Base-by-base conservation (phyloP, 2,888 invertebrate species). In the Andrena minutula region DNA sequence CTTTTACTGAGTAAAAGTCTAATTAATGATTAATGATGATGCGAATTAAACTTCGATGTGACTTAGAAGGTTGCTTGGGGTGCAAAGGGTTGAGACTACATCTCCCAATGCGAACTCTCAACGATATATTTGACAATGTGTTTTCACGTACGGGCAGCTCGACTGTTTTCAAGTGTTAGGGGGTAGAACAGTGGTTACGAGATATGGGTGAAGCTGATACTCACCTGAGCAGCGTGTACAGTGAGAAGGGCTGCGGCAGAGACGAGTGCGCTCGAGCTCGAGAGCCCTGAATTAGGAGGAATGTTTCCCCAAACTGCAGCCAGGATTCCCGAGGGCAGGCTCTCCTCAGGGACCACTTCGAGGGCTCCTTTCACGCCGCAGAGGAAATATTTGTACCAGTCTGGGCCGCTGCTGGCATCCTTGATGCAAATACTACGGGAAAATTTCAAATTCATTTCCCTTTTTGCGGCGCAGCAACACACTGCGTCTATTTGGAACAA, bases 211-310 rank as follows among this genome's bases (percentile, higher is more conserved):
- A 10, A 58, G 10, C 2, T 0, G 16, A 20, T 3, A 30, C 74
- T 94, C 92, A 96, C 96, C 92, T 95, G 94, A 91, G 96, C 95
- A n/a, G 96, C 95, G 88, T 96, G 94, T 71, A 97, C 94, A 75
- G 97, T 96, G 47, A 97, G 96, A 58, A 99, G 95, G 53, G 98
- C 97, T 4, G 99, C 97, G 41, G 98, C 97, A 92, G 99, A 98
- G 7, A 99, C 99, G 77, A 99, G 95, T 23, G 99, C 99, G 92
- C 99, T 99, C 30, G 99, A 99, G 93, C 99, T 99, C 0, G 99
- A 99, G 49, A 99, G 95, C 5, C 99, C 99, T 10, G 99, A 97
- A 82, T 98, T 97, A 32, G 97, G 96, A 3, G 99, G 99, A 86
- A 99, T 96, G 88, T 96, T 97, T 8, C 99, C 99, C 93, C 96